Evolutionary conservation across 1,140 invertebrate species (phyloP).

Genomic region (Drosophila sulfurigaster): DNA sequence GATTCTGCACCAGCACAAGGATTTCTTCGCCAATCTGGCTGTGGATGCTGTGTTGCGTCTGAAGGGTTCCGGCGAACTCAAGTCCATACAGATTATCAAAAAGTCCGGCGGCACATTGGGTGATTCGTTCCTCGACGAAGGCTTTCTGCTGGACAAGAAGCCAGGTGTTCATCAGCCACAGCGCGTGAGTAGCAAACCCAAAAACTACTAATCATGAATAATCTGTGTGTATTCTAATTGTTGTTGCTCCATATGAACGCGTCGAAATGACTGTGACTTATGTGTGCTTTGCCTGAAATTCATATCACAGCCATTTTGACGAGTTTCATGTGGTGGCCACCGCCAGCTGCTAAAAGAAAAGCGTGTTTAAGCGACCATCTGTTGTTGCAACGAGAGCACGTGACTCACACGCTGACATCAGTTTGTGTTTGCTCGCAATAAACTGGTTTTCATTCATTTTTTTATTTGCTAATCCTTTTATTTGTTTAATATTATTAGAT

Average conservation of each 20-base stretch:
- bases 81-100: conserved; percentile 99
- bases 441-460: neutral
- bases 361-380: conserved; percentile 1
- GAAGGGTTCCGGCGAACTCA: conserved; percentile 97
- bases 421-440: neutral
- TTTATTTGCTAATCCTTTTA: neutral
- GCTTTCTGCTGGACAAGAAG: conserved; percentile 99
- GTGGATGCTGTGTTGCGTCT: conserved; percentile 97
- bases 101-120: conserved; percentile 96
- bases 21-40: conserved; percentile 97
- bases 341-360: conserved; percentile 15
- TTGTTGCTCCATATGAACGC: conserved; percentile 58
- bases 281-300: conserved; percentile 51
- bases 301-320: conserved; percentile 85
- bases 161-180: conserved; percentile 95
- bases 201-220: neutral
- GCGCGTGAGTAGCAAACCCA: conserved; percentile 77
- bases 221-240: neutral
- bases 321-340: conserved; percentile 75
- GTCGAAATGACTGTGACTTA: conserved; percentile 83
- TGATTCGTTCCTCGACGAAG: conserved; percentile 99
- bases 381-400: conserved; percentile 5
- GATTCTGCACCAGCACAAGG: conserved; percentile 98
- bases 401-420: conserved; percentile 6
- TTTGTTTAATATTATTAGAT: conserved; percentile 85